Conservation (phyloP, 2,113 vertebrate species). For the Gallinago paraguaiae region DNA sequence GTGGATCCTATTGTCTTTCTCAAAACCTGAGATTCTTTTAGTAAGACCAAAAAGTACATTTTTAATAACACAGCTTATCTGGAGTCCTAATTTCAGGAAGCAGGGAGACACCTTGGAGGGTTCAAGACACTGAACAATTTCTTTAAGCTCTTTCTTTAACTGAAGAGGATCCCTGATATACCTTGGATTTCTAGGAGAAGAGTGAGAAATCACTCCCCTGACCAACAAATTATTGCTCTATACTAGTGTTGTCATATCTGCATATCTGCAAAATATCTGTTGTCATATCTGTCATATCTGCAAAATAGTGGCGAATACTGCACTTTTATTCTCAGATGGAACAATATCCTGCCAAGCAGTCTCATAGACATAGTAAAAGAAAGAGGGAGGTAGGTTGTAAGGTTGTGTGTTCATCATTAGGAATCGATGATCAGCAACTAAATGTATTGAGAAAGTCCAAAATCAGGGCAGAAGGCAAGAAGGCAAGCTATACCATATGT, state of each 20-base stretch:
- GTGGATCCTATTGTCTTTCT: background rate
- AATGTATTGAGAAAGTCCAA: background rate
- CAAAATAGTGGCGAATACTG: background rate
- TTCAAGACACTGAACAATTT: background rate
- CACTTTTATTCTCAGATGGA: background rate
- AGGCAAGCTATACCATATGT: background rate
- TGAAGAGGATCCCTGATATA: background rate
- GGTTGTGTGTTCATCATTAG: background rate
- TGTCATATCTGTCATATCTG: too few relatives aligned
- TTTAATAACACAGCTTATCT: background rate
- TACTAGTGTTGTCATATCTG: background rate
- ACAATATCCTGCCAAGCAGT: background rate
- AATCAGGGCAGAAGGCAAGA: background rate
- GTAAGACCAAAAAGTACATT: background rate
- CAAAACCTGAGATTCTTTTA: background rate
- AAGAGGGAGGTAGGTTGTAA: background rate
- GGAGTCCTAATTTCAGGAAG: background rate
- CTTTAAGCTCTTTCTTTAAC: background rate
- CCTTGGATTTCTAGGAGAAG: background rate
- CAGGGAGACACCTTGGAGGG: background rate
- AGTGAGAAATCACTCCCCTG: background rate
- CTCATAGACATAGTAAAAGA: background rate
- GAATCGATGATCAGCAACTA: background rate
- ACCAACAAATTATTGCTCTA: background rate
- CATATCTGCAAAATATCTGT: too few relatives aligned